Evolutionary conservation across 1,140 invertebrate genomes (phyloP).

Genomic region (Sinella curviseta): DNA sequence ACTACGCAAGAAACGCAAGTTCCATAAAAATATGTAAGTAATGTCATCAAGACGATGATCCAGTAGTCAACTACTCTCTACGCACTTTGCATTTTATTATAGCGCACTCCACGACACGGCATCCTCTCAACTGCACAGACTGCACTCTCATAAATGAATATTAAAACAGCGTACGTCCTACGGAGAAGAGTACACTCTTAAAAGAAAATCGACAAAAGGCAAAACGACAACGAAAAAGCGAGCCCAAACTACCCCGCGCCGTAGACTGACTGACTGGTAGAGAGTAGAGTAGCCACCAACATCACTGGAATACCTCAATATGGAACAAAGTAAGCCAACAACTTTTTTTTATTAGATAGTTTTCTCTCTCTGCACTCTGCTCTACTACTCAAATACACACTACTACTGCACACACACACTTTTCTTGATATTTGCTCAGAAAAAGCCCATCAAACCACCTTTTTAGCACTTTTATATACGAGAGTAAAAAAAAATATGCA

Average conservation of each 20-base stretch:
- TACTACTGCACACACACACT: background rate
- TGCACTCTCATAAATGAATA: constrained; percentile 26
- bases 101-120: background rate
- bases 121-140: background rate
- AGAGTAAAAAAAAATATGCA: too few species aligned
- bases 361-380: background rate
- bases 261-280: too few species aligned
- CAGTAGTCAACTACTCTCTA: constrained; percentile 6
- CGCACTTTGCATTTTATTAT: constrained; percentile 26
- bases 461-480: too few species aligned
- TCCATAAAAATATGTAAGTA: background rate
- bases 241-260: too few species aligned
- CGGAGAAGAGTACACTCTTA: background rate
- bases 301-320: constrained; percentile 1
- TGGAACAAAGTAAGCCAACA: constrained; percentile 14
- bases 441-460: too few species aligned
- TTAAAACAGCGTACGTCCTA: constrained; percentile 12
- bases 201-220: too few species aligned
- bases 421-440: too few species aligned
- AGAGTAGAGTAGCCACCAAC: too few species aligned
- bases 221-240: too few species aligned
- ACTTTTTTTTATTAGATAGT: background rate
- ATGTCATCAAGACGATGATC: background rate
- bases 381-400: too few species aligned
- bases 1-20: too few species aligned